Evolutionary conservation across 2,113 vertebrate species (phyloP), one percentile per base, ranked within the genome.

Genomic region (Megaceryle torquata): DNA sequence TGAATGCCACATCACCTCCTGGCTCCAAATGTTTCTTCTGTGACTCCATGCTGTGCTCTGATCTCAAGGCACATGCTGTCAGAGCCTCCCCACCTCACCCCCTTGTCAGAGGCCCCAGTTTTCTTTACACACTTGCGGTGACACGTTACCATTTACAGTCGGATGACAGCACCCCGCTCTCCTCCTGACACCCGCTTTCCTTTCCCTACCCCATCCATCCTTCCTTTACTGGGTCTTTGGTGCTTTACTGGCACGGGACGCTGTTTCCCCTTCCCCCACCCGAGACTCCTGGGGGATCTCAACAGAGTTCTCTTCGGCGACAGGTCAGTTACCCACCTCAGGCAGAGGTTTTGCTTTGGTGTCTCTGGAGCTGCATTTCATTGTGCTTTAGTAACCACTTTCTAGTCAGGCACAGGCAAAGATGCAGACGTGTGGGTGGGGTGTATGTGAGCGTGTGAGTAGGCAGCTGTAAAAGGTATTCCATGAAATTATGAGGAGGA

Each of bases 381-480:
- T 14, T 4, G 39, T 5, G 11, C 18, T 78, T 37, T 10, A 8
- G 65, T 21, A 67, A 31, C 65, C 1, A 0, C 44, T 29, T 7
- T 10, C 43, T 15, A 11, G 26, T 18, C 43, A 29, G 44, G 54
- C 54, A 18, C 29, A 51, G 71, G 8, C 28, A 15, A 17, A 22
- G 31, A 9, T 1, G 21, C 26, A 2, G 2, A 25, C 6, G 1
- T 9, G 25, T 3, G 0, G 19, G 33, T 59, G 12, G 25, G 28
- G 20, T 3, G 2, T 9, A 1, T 2, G 8, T 2, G 6, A 28
- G n/a, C 5, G 29, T 5, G 28, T 22, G 75, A 8, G 0, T 10
- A 0, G 6, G 6, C 9, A 14, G 8, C n/a, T 29, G 0, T 17
- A 6, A 17, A 51, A 67, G 33, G 4, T 20, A 11, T 5, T 9